Percentiles rank a stretch among this genome's conserved stretches.
phyloP scores from a whole-genome alignment of 2,888 invertebrate genomes.

The Ferdinandea cuprea region DNA sequence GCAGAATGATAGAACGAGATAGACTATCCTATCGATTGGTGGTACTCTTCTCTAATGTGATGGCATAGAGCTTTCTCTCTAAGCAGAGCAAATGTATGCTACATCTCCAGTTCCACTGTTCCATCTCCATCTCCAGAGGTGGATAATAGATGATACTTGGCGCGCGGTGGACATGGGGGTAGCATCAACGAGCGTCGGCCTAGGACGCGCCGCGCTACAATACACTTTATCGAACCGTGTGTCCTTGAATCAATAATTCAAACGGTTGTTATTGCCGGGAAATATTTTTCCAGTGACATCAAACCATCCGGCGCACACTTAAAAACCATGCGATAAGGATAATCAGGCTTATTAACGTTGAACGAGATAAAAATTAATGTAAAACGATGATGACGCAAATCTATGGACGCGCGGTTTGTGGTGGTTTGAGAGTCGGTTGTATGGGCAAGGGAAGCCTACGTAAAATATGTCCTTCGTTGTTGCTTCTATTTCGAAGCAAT shows the following conservation, averaged over 20 bases:
- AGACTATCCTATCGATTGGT: constrained; percentile 22
- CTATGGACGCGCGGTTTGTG: constrained; percentile 1
- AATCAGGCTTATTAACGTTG: constrained; percentile 57
- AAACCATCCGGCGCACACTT: constrained; percentile 14
- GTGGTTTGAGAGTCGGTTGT: background rate
- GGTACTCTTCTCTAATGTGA: background rate
- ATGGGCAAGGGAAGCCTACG: background rate
- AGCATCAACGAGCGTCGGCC: constrained; percentile 12
- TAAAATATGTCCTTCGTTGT: constrained; percentile 19
- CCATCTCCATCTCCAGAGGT: constrained; percentile 6
- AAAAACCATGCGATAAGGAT: constrained; percentile 47
- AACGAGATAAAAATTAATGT: constrained; percentile 54
- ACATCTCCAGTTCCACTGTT: too few relatives aligned
- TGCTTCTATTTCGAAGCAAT: constrained; percentile 10
- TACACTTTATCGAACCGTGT: constrained; percentile 16
- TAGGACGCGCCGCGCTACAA: constrained; percentile 17
- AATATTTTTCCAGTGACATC: constrained; percentile 12
- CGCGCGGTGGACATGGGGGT: background rate
- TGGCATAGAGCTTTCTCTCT: constrained; percentile 11
- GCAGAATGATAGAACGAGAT: background rate
- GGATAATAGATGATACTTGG: constrained; percentile 15
- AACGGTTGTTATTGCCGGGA: constrained; percentile 2
- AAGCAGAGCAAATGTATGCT: too few relatives aligned
- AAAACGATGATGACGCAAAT: constrained; percentile 21
- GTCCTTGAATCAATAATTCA: constrained; percentile 49